Evolutionary conservation across 2,797 vertebrate genomes (phyloP).

Genomic region (Pangasius macronema): DNA sequence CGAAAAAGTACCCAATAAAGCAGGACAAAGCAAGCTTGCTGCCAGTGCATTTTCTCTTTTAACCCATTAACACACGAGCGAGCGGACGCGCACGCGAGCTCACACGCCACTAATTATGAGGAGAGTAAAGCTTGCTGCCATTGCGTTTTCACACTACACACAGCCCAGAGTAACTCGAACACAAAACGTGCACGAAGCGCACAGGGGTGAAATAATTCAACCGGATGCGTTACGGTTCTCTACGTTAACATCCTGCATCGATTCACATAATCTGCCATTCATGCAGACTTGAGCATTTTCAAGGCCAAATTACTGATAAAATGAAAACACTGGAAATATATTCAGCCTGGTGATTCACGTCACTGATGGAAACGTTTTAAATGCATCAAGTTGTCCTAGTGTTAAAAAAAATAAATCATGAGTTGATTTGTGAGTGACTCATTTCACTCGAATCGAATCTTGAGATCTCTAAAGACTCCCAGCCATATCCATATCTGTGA

Average conservation of each 20-base stretch:
- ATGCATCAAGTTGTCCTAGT: not conserved
- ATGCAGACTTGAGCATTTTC: not conserved
- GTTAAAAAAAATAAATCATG: no score
- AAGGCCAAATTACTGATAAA: not conserved
- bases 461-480: not conserved
- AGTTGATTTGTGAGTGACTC: not conserved
- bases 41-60: slow-evolving; percentile 46
- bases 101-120: slow-evolving; percentile 44
- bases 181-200: not conserved
- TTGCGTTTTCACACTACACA: slow-evolving; percentile 38
- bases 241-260: not conserved
- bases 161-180: slow-evolving; percentile 13
- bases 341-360: not conserved
- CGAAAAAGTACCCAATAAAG: slow-evolving; percentile 50
- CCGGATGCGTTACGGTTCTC: not conserved
- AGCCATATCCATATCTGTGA: no score
- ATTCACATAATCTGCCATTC: not conserved
- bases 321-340: not conserved
- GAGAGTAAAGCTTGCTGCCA: slow-evolving; percentile 36
- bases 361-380: not conserved
- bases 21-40: slow-evolving; percentile 50
- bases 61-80: slow-evolving; percentile 40
- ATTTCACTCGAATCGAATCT: no score
- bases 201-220: not conserved
- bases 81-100: slow-evolving; percentile 21